Base-by-base conservation (phyloP, 23 tunicate genomes). In the Trididemnum nubilum region DNA sequence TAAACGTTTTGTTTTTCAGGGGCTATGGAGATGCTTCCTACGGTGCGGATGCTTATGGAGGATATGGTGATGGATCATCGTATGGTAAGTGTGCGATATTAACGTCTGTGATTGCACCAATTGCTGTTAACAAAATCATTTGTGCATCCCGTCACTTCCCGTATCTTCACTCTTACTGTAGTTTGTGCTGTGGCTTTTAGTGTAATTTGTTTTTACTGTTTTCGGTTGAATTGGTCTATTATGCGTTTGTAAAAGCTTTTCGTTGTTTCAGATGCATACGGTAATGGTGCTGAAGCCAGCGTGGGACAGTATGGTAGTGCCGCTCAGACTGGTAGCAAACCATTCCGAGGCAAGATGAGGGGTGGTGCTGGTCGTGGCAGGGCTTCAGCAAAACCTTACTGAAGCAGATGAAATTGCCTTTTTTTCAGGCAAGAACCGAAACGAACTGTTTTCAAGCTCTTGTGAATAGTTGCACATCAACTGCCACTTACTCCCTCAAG, bases 41-140 rank as follows among this genome's bases (percentile, higher is more conserved):
- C 40, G 87, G 61, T 58, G 80, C 87, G 23, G 77, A 83, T 37
- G 61, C 87, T 22, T 83, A 70, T 61, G 87, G 54, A 28, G 87
- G 54, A 28, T 61, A 73, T 73, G 69, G 70, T 19, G 77, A 59
- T n/a, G 38, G 9, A 4, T 24, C 78, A 5, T 73, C 78, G 37
- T 73, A 73, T 26, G 78, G 78, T 73, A 25, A 21, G 78, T 69
- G n/a, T n/a, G n/a, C n/a, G n/a, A n/a, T n/a, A n/a, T n/a, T n/a
- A n/a, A n/a, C n/a, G n/a, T n/a, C n/a, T n/a, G n/a, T n/a, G n/a
- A n/a, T n/a, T 12, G 57, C 18, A n/a, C n/a, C n/a, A n/a, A n/a
- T n/a, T n/a, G n/a, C n/a, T n/a, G n/a, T n/a, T n/a, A n/a, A n/a
- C n/a, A n/a, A n/a, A n/a, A n/a, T n/a, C n/a, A n/a, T n/a, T n/a